A percentile compares a stretch with the other conserved stretches of the same genome.
These are phyloP conservation scores for Cinclus cinclus DNA, from an alignment of 2,113 vertebrate genomes.

Conservation along the genomic window DNA sequence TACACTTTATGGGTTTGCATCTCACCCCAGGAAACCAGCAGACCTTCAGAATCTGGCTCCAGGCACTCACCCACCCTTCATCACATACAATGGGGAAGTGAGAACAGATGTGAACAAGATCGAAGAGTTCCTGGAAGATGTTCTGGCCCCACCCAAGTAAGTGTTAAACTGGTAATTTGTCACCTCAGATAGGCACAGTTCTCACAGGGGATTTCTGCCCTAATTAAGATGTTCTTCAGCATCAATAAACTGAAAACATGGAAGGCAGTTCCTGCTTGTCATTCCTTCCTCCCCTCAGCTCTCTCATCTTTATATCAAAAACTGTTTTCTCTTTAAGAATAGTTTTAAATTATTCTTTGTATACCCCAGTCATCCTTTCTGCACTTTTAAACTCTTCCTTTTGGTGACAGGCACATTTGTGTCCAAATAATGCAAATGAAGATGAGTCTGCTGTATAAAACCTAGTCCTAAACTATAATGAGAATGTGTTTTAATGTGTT, in stretches of 20 bases:
- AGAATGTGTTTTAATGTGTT: neutral
- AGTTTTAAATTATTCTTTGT: neutral
- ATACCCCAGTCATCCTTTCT: neutral
- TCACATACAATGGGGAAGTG: slow-evolving; percentile 96
- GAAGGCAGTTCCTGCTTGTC: neutral
- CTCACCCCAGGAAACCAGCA: slow-evolving; percentile 87
- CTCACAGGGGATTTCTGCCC: neutral
- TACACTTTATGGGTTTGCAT: neutral
- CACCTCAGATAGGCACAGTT: neutral
- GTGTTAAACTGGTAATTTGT: slow-evolving; percentile 33
- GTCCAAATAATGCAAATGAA: neutral
- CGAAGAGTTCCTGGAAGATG: slow-evolving; percentile 96
- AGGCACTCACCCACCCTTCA: slow-evolving; percentile 95
- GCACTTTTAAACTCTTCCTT: neutral
- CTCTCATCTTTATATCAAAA: neutral
- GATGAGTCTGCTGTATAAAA: neutral
- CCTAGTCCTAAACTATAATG: neutral
- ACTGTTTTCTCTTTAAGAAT: neutral
- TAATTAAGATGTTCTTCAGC: neutral
- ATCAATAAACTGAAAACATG: neutral
- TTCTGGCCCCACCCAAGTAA: slow-evolving; percentile 95
- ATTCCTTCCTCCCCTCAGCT: neutral
- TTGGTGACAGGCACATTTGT: neutral
- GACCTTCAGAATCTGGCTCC: slow-evolving; percentile 98
- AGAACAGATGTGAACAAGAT: slow-evolving; percentile 99